Conservation (phyloP, 2,888 invertebrate species). For the Julus scanicus region DNA sequence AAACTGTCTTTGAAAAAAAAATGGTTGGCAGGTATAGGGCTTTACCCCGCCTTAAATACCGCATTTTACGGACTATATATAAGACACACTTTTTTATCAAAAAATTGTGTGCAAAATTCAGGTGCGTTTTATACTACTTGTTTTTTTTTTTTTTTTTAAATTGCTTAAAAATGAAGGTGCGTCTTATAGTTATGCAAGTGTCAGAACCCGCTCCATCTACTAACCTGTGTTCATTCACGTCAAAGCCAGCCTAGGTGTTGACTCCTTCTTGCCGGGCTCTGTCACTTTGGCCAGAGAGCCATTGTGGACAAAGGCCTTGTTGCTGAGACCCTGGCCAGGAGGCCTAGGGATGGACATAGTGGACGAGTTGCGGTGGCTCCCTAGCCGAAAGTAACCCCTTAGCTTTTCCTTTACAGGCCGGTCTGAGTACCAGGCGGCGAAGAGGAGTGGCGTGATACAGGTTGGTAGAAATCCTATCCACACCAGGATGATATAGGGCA, state of each 20-base stretch:
- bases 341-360: neutral
- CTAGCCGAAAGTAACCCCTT: constrained; percentile 64
- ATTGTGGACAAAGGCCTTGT: neutral
- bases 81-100: too few species aligned
- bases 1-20: too few species aligned
- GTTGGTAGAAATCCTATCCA: constrained; percentile 79
- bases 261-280: neutral
- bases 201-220: too few species aligned
- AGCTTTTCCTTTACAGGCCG: constrained; percentile 68
- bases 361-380: constrained; percentile 4
- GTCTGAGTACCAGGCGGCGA: constrained; percentile 73
- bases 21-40: too few species aligned
- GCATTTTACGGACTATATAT: too few species aligned
- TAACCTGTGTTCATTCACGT: neutral
- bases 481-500: constrained; percentile 76
- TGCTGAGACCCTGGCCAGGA: neutral
- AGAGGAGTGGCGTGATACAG: constrained; percentile 75
- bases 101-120: too few species aligned
- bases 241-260: neutral
- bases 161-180: too few species aligned
- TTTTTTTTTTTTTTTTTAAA: too few species aligned
- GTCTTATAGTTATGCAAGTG: too few species aligned
- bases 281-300: neutral
- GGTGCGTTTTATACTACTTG: too few species aligned
- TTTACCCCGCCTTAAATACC: too few species aligned